A percentile compares a stretch with the other conserved stretches of the same genome.
phyloP scores from a whole-genome alignment of 2,797 vertebrate genomes.

The Coreius guichenoti region DNA sequence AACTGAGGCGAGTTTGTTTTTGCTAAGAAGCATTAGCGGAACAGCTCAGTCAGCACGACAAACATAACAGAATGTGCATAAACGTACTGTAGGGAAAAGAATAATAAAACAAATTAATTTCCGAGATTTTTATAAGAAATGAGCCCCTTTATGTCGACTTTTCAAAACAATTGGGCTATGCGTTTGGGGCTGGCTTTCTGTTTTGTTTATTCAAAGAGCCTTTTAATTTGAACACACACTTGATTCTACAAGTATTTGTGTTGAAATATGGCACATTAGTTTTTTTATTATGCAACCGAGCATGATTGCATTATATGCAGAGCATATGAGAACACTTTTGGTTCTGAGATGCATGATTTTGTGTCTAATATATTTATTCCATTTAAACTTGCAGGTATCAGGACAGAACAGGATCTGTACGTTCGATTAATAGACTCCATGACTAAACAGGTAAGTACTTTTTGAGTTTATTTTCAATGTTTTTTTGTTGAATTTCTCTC shows the following conservation, averaged over 20 bases:
- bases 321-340: neutral
- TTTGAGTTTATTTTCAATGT: neutral
- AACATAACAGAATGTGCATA: conserved; percentile 63
- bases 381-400: conserved; percentile 79
- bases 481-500: neutral
- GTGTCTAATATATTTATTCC: conserved; percentile 32
- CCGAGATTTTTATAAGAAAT: conserved; percentile 59
- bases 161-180: conserved; percentile 54
- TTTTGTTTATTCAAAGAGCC: conserved; percentile 33
- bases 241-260: conserved; percentile 12
- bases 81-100: conserved; percentile 66
- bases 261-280: conserved; percentile 3
- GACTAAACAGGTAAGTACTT: conserved; percentile 90
- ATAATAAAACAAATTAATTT: conserved; percentile 64
- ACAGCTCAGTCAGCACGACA: conserved; percentile 60
- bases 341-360: neutral
- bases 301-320: neutral
- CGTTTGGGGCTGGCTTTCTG: conserved; percentile 49
- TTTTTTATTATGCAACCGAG: neutral
- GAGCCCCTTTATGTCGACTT: conserved; percentile 46
- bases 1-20: conserved; percentile 72
- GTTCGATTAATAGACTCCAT: conserved; percentile 95
- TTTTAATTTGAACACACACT: conserved; percentile 45
- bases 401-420: conserved; percentile 92
- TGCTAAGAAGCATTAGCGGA: conserved; percentile 61